Conservation (phyloP, 2,113 vertebrate species). For the Elachura formosa region DNA sequence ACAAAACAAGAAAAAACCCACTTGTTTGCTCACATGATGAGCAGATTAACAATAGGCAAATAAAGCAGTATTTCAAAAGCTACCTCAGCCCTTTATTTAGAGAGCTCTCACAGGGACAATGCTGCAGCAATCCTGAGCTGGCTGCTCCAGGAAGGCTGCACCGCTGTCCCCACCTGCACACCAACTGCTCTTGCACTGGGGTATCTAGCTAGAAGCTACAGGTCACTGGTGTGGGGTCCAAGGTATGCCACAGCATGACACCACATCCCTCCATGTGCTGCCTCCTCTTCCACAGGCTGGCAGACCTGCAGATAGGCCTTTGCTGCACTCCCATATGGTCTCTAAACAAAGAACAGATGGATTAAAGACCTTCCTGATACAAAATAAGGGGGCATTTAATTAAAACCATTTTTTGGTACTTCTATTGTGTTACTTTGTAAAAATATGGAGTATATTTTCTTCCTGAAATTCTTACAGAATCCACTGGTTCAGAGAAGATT, state of each 20-base stretch:
- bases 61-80: not conserved
- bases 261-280: not conserved
- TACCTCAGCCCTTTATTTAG: not conserved
- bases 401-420: conserved; percentile 35
- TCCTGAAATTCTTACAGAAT: conserved; percentile 26
- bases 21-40: not conserved
- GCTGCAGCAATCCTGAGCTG: rapidly evolving
- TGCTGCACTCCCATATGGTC: rapidly evolving
- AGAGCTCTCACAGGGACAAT: not conserved
- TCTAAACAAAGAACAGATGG: not conserved
- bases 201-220: not conserved
- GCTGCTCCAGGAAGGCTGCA: not conserved
- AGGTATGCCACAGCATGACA: not conserved
- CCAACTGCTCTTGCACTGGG: rapidly evolving
- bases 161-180: rapidly evolving
- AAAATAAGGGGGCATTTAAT: not conserved
- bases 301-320: not conserved
- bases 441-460: conserved; percentile 14
- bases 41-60: not conserved
- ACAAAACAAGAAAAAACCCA: not conserved
- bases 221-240: not conserved
- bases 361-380: not conserved
- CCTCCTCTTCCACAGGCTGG: not conserved
- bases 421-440: conserved; percentile 18
- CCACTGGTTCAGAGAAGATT: not conserved